Evolutionary conservation across 2,113 vertebrate species (phyloP), one percentile per base, ranked within the genome.

Genomic region (Rhabdomys dilectus): DNA sequence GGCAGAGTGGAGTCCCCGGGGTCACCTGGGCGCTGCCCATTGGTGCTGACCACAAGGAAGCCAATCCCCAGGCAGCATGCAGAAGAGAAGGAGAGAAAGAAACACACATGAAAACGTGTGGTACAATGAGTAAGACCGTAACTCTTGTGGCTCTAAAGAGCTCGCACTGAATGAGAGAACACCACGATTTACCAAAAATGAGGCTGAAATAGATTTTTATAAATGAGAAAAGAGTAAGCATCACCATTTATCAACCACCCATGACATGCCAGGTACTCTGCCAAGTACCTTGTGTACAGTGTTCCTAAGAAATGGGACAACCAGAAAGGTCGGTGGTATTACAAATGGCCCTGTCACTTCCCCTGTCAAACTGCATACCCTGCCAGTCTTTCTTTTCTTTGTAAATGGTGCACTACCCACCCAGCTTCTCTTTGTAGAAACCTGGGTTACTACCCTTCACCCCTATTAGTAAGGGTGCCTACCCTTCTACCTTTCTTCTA

Each of bases 11-110:
- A 99, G 99, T 99, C 98, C 99, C 98, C 97, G 98, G 99, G 98
- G 99, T 99, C 99, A 99, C 99, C 99, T 99, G 98, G 99, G 99
- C 99, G 99, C 99, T 99, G 99, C 99, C 99, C 99, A 99, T 98
- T 99, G 99, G 99, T 99, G 99, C 99, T 99, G 99, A 99, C 99
- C 98, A 99, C 99, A 99, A 99, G 99, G 98, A 99, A 99, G 99
- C 98, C 98, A 97, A 98, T 99, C 99, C 99, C 99, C 99, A 99
- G 99, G 99, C 99, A 99, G 99, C 99, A 99, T 99, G 99, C 99
- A 99, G 98, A 94, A 99, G 98, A 98, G 98, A 98, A 98, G 98
- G 98, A 98, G 98, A 97, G 93, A 98, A 88, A 98, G 97, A 97
- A 98, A 98, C 98, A 98, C 90, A 98, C 98, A 98, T 97, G 98